Evolutionary conservation across 2,113 vertebrate genomes (phyloP).

Genomic region (Procavia capensis): DNA sequence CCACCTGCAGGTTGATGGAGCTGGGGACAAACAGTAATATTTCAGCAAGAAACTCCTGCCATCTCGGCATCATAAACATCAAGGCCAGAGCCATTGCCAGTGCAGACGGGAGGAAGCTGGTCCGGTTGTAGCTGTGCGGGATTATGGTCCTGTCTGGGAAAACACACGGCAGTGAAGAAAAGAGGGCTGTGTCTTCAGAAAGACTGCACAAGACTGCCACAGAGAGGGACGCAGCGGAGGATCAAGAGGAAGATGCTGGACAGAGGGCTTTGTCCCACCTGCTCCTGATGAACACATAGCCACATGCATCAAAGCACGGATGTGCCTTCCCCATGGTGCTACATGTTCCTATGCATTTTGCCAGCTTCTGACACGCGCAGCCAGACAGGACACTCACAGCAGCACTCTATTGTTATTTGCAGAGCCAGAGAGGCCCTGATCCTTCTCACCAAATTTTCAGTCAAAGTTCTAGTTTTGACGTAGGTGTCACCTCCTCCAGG

Average conservation of each 20-base stretch:
- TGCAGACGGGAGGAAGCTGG: not conserved
- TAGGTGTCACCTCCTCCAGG: not conserved
- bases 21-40: not conserved
- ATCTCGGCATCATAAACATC: conserved; percentile 44
- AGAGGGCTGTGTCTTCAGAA: not conserved
- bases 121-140: not conserved
- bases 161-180: not conserved
- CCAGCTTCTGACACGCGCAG: not conserved
- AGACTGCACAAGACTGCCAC: not conserved
- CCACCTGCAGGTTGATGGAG: not conserved
- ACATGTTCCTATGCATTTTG: fast-evolving
- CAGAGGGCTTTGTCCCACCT: not conserved
- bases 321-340: fast-evolving
- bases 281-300: not conserved
- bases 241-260: not conserved
- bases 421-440: not conserved
- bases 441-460: not conserved
- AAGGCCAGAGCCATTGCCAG: conserved; percentile 45
- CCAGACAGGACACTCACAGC: no score
- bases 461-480: not conserved
- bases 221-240: not conserved
- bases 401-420: not conserved
- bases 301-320: fast-evolving
- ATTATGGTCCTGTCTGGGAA: not conserved
- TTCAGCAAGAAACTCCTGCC: conserved; percentile 41